phyloP scores from a whole-genome alignment of 2,113 vertebrate species.

The Clarias macrocephalus region DNA sequence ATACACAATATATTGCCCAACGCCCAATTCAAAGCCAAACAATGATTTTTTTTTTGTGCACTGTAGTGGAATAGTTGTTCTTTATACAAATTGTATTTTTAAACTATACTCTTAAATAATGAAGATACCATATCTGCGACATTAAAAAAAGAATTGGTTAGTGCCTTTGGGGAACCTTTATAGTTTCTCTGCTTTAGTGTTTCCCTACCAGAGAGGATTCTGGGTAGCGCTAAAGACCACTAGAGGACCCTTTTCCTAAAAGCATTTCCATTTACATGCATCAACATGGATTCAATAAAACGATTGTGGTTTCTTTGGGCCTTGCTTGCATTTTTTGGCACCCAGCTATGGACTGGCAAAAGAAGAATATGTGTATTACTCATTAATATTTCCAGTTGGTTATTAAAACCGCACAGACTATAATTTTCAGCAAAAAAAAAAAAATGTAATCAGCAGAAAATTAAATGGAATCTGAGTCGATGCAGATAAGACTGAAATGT shows the following conservation, averaged over 20 bases:
- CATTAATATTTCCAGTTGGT: slow-evolving; percentile 33
- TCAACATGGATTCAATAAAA: slow-evolving; percentile 38
- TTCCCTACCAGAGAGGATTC: background rate
- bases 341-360: slow-evolving; percentile 16
- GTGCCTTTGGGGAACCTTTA: background rate
- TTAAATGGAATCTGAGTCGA: background rate
- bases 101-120: slow-evolving; percentile 7
- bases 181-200: background rate
- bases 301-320: slow-evolving; percentile 9
- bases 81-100: slow-evolving; percentile 1
- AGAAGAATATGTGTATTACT: background rate
- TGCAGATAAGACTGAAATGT: background rate
- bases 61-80: background rate
- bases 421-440: slow-evolving; percentile 5
- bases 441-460: slow-evolving; percentile 2
- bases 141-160: background rate
- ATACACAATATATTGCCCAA: slow-evolving; percentile 61
- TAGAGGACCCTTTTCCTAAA: background rate
- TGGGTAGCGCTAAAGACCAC: background rate
- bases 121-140: background rate
- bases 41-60: slow-evolving; percentile 21
- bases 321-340: slow-evolving; percentile 25
- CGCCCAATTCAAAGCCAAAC: slow-evolving; percentile 55
- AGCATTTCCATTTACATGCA: slow-evolving; percentile 15
- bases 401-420: slow-evolving; percentile 6